Evolutionary conservation across 2,113 vertebrate genomes (phyloP).

Genomic region (Ornithorhynchus anatinus): DNA sequence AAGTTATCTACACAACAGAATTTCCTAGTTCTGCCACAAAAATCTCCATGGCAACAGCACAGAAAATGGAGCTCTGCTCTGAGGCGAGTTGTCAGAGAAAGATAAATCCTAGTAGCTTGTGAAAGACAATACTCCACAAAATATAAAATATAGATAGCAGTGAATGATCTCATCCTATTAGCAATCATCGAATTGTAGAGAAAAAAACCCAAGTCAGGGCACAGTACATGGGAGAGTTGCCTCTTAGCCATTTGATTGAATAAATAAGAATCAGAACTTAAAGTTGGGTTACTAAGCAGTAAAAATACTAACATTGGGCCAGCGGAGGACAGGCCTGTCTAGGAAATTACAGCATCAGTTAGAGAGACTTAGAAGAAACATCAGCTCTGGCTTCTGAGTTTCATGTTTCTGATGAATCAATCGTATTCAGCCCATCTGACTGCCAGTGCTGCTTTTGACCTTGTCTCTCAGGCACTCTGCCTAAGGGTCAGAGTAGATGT

Average conservation of each 20-base stretch:
- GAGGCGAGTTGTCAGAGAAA: neutral
- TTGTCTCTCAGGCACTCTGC: too few relatives aligned
- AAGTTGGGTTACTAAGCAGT: neutral
- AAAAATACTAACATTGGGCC: neutral
- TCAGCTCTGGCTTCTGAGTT: fast-evolving
- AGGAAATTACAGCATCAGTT: neutral
- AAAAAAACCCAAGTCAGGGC: too few relatives aligned
- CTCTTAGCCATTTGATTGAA: neutral
- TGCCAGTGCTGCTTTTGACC: conserved; percentile 4
- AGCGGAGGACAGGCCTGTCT: neutral
- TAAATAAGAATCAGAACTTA: too few relatives aligned
- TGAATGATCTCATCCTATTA: too few relatives aligned
- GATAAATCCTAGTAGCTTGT: neutral
- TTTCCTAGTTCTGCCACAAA: neutral
- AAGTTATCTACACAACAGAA: neutral
- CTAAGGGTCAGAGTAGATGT: too few relatives aligned
- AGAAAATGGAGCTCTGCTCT: neutral
- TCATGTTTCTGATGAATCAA: neutral
- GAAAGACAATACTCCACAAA: neutral
- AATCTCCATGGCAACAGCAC: neutral
- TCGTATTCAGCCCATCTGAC: neutral
- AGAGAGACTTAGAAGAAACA: neutral
- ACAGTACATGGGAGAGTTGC: neutral
- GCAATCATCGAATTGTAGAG: too few relatives aligned
- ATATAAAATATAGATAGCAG: too few relatives aligned